Percentiles rank a stretch among this genome's conserved stretches.
phyloP scores from a whole-genome alignment of 2,888 invertebrate species.

The Limnephilus auricula region DNA sequence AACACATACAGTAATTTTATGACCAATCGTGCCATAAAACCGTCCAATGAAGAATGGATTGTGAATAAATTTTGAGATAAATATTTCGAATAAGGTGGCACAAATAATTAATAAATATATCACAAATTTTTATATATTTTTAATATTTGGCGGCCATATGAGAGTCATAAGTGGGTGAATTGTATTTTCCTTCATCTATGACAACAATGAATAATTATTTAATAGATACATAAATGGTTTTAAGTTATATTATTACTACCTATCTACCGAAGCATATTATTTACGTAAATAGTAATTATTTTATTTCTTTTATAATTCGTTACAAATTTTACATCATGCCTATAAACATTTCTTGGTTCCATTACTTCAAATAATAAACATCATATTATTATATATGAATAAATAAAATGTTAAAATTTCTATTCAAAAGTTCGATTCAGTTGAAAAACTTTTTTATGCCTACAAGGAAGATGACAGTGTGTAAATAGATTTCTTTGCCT shows the following conservation, averaged over 20 bases:
- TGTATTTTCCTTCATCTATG: conserved; percentile 46
- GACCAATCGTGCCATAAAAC: neutral
- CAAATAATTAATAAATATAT: conserved; percentile 48
- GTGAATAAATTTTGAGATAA: neutral
- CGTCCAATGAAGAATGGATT: neutral
- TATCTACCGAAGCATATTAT: conserved; percentile 52
- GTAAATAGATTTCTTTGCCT: neutral
- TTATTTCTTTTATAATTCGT: conserved; percentile 46
- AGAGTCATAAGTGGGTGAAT: conserved; percentile 50
- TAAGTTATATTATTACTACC: conserved; percentile 52
- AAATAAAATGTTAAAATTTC: neutral
- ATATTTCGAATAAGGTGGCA: neutral
- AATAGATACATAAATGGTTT: conserved; percentile 46
- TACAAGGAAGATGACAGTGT: neutral
- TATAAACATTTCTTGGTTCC: conserved; percentile 50
- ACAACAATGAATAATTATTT: conserved; percentile 54
- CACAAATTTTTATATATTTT: conserved; percentile 4
- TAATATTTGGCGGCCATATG: conserved; percentile 31
- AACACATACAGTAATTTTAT: neutral
- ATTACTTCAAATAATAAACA: conserved; percentile 17
- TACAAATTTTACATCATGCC: conserved; percentile 22
- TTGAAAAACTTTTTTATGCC: neutral
- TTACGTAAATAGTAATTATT: conserved; percentile 2
- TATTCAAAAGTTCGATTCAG: neutral
- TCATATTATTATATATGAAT: neutral